Evolutionary conservation across 2,113 vertebrate species (phyloP).

Genomic region (Tursiops truncatus): DNA sequence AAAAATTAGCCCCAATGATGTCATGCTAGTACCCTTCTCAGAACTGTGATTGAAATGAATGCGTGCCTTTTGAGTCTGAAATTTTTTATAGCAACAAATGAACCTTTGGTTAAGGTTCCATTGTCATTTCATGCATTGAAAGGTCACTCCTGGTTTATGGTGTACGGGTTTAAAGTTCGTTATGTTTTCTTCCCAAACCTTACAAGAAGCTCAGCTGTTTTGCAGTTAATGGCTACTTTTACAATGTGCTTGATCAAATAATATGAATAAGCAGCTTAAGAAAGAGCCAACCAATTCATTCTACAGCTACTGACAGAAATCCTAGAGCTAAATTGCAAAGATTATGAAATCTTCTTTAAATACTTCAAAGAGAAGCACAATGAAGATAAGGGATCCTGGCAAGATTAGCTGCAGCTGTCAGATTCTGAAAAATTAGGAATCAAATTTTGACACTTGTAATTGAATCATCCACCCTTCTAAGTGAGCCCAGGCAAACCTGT

Average conservation of each 20-base stretch:
- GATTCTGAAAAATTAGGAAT: slow-evolving; percentile 82
- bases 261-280: slow-evolving; percentile 62
- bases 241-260: slow-evolving; percentile 60
- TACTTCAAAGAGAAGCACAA: slow-evolving; percentile 75
- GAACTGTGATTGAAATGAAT: slow-evolving; percentile 31
- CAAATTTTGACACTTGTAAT: slow-evolving; percentile 83
- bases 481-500: slow-evolving; percentile 81
- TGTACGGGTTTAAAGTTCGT: neutral
- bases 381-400: slow-evolving; percentile 80
- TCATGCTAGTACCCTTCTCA: neutral
- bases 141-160: slow-evolving; percentile 68
- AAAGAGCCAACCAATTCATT: slow-evolving; percentile 61
- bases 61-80: slow-evolving; percentile 44
- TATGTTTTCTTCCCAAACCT: slow-evolving; percentile 45
- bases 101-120: slow-evolving; percentile 37
- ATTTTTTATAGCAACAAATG: slow-evolving; percentile 47
- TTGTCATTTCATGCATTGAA: slow-evolving; percentile 58
- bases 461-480: slow-evolving; percentile 82
- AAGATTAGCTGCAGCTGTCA: slow-evolving; percentile 82
- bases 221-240: slow-evolving; percentile 22
- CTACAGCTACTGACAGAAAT: slow-evolving; percentile 65
- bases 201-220: slow-evolving; percentile 44
- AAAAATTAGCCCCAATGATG: neutral
- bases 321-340: slow-evolving; percentile 71
- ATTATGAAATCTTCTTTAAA: slow-evolving; percentile 76